Evolutionary conservation across 2,888 invertebrate species (phyloP).

Genomic region (Callyntrura sp.): DNA sequence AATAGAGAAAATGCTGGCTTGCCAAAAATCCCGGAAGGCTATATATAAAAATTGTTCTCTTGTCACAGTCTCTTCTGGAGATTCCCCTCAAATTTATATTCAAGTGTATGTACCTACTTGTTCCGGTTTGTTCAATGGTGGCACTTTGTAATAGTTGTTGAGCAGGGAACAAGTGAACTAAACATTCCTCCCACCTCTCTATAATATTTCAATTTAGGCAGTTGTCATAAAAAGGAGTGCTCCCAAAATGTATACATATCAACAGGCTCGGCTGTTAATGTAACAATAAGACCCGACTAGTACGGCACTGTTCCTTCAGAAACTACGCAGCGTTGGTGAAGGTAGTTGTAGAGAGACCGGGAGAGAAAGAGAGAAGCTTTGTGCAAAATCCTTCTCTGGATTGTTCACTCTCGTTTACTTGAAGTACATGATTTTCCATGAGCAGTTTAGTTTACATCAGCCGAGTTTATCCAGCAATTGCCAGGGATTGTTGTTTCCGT

Average conservation of each 20-base stretch:
- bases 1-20: background rate
- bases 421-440: background rate
- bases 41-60: background rate
- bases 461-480: constrained; percentile 32
- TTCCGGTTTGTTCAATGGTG: constrained; percentile 35
- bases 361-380: background rate
- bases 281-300: background rate
- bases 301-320: background rate
- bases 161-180: too few relatives aligned
- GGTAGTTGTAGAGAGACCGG: background rate
- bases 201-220: background rate
- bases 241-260: background rate
- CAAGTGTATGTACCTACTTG: background rate
- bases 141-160: background rate
- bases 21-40: constrained; percentile 27
- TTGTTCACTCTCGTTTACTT: background rate
- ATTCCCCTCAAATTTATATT: constrained; percentile 38
- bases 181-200: background rate
- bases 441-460: constrained; percentile 10
- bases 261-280: background rate
- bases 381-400: background rate
- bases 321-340: background rate
- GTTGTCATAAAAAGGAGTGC: background rate
- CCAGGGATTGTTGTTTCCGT: constrained; percentile 11
- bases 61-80: constrained; percentile 27